Conservation (phyloP, 2,113 vertebrate genomes). For the Megalops atlanticus region DNA sequence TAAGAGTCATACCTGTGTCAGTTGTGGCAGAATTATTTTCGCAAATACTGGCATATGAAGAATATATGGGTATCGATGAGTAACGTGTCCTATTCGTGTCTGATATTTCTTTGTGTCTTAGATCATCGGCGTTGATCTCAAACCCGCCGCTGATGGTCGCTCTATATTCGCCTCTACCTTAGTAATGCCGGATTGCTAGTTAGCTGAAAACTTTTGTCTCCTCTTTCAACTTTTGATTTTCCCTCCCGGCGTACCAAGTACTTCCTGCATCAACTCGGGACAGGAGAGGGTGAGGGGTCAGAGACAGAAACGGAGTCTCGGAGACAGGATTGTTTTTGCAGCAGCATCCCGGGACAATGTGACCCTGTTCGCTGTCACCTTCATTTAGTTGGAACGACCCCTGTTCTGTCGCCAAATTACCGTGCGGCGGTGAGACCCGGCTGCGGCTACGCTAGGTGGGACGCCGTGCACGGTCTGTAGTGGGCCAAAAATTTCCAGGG, state of each 20-base stretch:
- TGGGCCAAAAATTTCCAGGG: slow-evolving; percentile 29
- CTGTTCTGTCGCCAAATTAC: neutral
- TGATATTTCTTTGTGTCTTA: too few relatives aligned
- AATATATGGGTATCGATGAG: too few relatives aligned
- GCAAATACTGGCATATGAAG: too few relatives aligned
- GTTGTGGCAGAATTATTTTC: too few relatives aligned
- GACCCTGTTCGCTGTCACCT: slow-evolving; percentile 59
- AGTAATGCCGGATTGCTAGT: too few relatives aligned
- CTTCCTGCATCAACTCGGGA: slow-evolving; percentile 51
- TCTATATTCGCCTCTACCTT: too few relatives aligned
- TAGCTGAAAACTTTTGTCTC: neutral
- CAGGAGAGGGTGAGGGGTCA: slow-evolving; percentile 66
- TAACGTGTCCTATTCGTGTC: too few relatives aligned
- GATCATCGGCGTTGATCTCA: too few relatives aligned
- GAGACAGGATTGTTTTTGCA: slow-evolving; percentile 40
- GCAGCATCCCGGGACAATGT: slow-evolving; percentile 69
- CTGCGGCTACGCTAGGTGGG: slow-evolving; percentile 24
- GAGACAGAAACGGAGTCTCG: slow-evolving; percentile 57
- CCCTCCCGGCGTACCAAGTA: slow-evolving; percentile 28
- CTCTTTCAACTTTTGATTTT: slow-evolving; percentile 32
- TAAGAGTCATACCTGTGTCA: too few relatives aligned
- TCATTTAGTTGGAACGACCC: slow-evolving; percentile 38
- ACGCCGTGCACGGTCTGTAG: slow-evolving; percentile 13
- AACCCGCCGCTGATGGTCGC: too few relatives aligned
- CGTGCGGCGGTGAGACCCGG: neutral